phyloP scores from a whole-genome alignment of 2,888 invertebrate genomes.

The Trisateles emortualis region DNA sequence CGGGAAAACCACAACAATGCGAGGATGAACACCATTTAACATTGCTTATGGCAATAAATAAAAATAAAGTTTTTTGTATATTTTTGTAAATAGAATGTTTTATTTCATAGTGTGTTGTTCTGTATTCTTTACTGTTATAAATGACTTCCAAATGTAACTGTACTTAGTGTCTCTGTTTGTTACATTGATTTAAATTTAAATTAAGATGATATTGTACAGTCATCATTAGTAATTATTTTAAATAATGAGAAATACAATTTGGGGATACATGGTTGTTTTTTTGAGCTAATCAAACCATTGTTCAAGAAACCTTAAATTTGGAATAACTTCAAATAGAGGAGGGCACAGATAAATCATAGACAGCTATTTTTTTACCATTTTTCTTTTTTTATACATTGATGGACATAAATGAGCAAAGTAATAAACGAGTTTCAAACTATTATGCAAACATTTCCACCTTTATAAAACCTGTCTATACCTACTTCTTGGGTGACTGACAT shows the following conservation, averaged over 20 bases:
- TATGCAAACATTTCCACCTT: no score
- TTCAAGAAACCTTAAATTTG: neutral
- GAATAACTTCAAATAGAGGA: no score
- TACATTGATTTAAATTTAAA: slow-evolving; percentile 63
- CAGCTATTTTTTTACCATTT: neutral
- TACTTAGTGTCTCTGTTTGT: slow-evolving; percentile 73
- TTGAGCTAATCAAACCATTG: slow-evolving; percentile 8
- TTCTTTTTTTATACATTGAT: neutral
- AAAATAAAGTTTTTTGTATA: slow-evolving; percentile 53
- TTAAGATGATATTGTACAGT: slow-evolving; percentile 71
- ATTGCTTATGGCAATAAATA: slow-evolving; percentile 36
- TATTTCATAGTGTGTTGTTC: slow-evolving; percentile 46
- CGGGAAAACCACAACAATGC: slow-evolving; percentile 44
- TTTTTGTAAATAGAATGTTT: slow-evolving; percentile 72
- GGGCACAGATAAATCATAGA: neutral
- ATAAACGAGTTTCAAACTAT: no score
- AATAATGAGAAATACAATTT: slow-evolving; percentile 65
- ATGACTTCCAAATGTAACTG: slow-evolving; percentile 51
- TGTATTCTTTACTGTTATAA: slow-evolving; percentile 20
- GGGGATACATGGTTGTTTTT: slow-evolving; percentile 28
- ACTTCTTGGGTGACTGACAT: no score
- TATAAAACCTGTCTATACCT: no score
- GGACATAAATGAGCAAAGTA: no score
- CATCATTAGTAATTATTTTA: slow-evolving; percentile 62
- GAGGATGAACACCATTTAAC: slow-evolving; percentile 35